These are phyloP conservation scores for Pipa parva DNA, from an alignment of 2,113 vertebrate species.

Conservation along the genomic window DNA sequence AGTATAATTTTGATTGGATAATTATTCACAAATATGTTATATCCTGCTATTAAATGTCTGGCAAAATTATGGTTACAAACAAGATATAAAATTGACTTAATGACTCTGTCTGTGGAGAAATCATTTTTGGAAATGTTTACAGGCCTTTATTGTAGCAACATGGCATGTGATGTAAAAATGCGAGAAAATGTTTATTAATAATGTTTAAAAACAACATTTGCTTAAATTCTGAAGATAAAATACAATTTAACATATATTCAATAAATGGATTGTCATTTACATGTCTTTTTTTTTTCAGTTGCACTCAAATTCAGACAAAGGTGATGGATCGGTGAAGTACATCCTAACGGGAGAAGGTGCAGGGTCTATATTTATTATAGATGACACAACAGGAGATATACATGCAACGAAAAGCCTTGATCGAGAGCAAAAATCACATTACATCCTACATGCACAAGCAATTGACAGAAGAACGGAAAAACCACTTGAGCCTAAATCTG, in stretches of 20 bases:
- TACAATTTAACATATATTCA: background rate
- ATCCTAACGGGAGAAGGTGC: slow-evolving; percentile 95
- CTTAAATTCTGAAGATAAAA: background rate
- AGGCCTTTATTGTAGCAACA: background rate
- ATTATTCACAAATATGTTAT: slow-evolving; percentile 27
- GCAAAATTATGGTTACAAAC: slow-evolving; percentile 19
- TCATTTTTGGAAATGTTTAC: slow-evolving; percentile 10
- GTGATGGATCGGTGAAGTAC: slow-evolving; percentile 93
- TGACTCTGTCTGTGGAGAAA: slow-evolving; percentile 11
- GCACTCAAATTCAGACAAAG: slow-evolving; percentile 97
- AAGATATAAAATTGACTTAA: slow-evolving; percentile 16
- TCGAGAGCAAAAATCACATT: slow-evolving; percentile 90
- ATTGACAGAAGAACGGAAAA: slow-evolving; percentile 88
- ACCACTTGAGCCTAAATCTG: slow-evolving; percentile 90
- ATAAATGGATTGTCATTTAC: background rate
- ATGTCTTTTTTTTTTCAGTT: slow-evolving; percentile 70
- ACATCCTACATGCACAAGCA: slow-evolving; percentile 93
- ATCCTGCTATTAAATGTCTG: slow-evolving; percentile 13
- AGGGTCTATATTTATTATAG: slow-evolving; percentile 91
- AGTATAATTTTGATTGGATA: slow-evolving; percentile 25
- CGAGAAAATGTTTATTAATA: background rate
- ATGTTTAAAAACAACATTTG: background rate
- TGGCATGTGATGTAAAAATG: background rate
- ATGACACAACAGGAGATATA: slow-evolving; percentile 93
- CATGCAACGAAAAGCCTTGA: slow-evolving; percentile 93